Evolutionary conservation across 2,113 vertebrate genomes (phyloP).

Genomic region (Cricetomys ansorgei): DNA sequence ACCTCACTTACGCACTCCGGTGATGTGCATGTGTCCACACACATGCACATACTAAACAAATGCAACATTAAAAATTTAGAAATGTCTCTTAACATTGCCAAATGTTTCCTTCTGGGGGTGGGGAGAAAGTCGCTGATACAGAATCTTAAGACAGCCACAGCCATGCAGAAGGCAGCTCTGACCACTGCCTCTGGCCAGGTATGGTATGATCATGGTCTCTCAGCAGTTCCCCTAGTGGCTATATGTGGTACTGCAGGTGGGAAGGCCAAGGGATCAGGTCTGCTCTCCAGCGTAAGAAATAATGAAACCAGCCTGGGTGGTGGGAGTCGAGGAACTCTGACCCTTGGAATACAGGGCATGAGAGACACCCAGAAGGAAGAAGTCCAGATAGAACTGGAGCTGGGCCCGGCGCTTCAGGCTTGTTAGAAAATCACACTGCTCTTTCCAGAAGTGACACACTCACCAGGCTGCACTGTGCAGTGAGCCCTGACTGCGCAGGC

Average conservation of each 20-base stretch:
- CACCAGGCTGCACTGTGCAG: not conserved
- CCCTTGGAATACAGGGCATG: not conserved
- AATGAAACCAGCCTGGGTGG: not conserved
- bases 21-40: not conserved
- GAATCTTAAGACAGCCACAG: not conserved
- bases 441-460: not conserved
- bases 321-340: not conserved
- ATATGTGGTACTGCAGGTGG: not conserved
- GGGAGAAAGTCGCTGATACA: not conserved
- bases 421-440: not conserved
- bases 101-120: not conserved
- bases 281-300: not conserved
- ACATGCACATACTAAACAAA: not conserved
- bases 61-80: not conserved
- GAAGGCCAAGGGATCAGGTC: not conserved
- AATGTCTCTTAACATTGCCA: not conserved
- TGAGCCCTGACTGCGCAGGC: not conserved
- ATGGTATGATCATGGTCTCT: not conserved
- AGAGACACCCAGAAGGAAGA: not conserved
- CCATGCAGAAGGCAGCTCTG: not conserved
- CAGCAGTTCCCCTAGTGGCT: not conserved
- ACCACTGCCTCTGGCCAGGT: not conserved
- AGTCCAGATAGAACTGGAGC: not conserved
- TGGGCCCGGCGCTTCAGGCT: not conserved
- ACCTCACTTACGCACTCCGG: not conserved